These are phyloP conservation scores for Regulus satrapa DNA, from an alignment of 2,113 vertebrate genomes.

Conservation along the genomic window DNA sequence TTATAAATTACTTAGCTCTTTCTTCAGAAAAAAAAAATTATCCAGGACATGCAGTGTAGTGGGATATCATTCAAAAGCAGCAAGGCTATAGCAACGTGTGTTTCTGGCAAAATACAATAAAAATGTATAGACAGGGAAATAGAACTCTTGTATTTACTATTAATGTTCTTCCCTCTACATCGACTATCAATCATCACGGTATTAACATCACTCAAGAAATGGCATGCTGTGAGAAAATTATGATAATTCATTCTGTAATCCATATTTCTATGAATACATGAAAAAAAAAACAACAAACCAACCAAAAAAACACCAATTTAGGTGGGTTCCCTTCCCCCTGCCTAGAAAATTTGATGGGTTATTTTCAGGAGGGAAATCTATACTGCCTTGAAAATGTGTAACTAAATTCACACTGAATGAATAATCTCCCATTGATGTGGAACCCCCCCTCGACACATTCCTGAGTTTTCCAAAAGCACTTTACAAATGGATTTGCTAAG, in stretches of 20 bases:
- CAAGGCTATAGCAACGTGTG: not conserved
- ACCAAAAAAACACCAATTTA: not conserved
- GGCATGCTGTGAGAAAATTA: not conserved
- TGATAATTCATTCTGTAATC: not conserved
- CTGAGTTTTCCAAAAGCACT: not conserved
- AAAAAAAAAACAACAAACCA: too few species aligned
- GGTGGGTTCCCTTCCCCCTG: not conserved
- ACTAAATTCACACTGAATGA: not conserved
- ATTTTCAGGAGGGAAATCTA: conserved; percentile 1
- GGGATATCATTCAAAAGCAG: not conserved
- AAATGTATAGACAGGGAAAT: not conserved
- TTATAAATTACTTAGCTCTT: not conserved
- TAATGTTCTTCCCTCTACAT: not conserved
- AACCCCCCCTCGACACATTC: not conserved
- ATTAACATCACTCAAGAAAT: not conserved
- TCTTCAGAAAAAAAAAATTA: not conserved
- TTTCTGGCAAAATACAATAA: not conserved
- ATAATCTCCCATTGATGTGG: not conserved
- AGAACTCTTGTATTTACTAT: not conserved
- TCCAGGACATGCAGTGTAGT: not conserved
- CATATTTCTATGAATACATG: not conserved
- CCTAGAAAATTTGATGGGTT: not conserved
- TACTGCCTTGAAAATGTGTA: not conserved
- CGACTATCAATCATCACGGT: not conserved
- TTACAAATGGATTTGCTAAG: conserved; percentile 12